Evolutionary conservation across 1,140 invertebrate species (phyloP).

Genomic region (Thaumetopoea pityocampa): DNA sequence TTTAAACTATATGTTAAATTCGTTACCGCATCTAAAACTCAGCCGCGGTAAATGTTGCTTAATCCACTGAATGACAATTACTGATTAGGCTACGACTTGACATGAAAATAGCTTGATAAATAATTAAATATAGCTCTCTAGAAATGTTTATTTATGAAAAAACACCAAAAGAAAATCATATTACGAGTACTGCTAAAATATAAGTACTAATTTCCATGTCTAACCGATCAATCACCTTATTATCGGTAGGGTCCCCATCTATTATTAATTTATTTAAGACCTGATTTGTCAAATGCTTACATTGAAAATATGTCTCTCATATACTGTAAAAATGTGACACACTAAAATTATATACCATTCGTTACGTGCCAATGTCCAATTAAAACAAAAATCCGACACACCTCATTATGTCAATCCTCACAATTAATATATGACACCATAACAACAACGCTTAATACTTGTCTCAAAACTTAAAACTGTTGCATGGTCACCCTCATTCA

Average conservation of each 20-base stretch:
- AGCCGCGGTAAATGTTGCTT: no score
- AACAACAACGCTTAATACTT: constrained; percentile 19
- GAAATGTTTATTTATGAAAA: no score
- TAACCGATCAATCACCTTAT: no score
- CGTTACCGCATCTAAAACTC: no score
- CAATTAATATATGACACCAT: constrained; percentile 16
- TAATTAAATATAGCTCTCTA: no score
- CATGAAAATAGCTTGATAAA: no score
- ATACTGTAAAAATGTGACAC: constrained; percentile 7
- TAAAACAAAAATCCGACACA: constrained; percentile 19
- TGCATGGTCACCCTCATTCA: constrained; percentile 18
- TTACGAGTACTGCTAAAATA: no score
- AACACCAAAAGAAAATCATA: no score
- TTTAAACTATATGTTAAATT: no score
- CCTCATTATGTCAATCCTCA: constrained; percentile 23
- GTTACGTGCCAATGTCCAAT: constrained; percentile 12
- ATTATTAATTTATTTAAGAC: neutral
- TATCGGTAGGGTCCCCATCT: neutral
- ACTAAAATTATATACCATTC: constrained; percentile 7
- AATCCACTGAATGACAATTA: no score
- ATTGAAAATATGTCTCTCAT: neutral
- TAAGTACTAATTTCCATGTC: no score
- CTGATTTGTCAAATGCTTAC: neutral
- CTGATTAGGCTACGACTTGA: no score
- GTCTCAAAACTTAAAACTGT: constrained; percentile 19